Percentiles rank a stretch among this genome's conserved stretches.
phyloP scores from a whole-genome alignment of 2,797 vertebrate genomes.

The Rousettus madagascariensis region DNA sequence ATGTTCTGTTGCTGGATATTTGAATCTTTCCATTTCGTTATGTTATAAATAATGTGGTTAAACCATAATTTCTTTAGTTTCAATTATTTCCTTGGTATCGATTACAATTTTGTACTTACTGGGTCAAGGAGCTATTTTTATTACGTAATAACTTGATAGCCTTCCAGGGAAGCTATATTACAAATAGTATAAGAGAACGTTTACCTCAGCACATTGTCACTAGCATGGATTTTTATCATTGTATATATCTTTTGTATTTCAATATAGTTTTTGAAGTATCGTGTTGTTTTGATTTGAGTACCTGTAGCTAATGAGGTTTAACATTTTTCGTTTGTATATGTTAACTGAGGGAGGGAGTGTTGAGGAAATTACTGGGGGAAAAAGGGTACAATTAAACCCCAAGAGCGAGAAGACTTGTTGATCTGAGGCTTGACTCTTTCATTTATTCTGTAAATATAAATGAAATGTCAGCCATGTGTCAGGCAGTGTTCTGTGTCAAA shows the following conservation, averaged over 20 bases:
- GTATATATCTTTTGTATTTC: neutral
- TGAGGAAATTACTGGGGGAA: neutral
- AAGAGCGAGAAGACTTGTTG: neutral
- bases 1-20: neutral
- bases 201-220: neutral
- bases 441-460: neutral
- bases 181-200: neutral
- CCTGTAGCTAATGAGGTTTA: neutral
- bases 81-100: neutral
- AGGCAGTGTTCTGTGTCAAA: neutral
- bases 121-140: neutral
- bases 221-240: neutral
- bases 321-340: neutral
- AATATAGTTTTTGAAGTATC: no score
- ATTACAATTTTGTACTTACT: neutral
- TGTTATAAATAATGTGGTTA: neutral
- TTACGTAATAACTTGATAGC: neutral
- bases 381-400: neutral
- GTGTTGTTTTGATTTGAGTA: neutral
- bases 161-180: neutral
- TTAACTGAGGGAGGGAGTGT: neutral
- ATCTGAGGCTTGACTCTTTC: neutral
- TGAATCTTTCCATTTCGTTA: neutral
- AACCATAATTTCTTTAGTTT: neutral
- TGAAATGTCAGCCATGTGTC: no score